These are phyloP conservation scores for Haliclona indistincta DNA, from an alignment of 37 sponge, comb jelly and placozoan genomes.

Conservation along the genomic window DNA sequence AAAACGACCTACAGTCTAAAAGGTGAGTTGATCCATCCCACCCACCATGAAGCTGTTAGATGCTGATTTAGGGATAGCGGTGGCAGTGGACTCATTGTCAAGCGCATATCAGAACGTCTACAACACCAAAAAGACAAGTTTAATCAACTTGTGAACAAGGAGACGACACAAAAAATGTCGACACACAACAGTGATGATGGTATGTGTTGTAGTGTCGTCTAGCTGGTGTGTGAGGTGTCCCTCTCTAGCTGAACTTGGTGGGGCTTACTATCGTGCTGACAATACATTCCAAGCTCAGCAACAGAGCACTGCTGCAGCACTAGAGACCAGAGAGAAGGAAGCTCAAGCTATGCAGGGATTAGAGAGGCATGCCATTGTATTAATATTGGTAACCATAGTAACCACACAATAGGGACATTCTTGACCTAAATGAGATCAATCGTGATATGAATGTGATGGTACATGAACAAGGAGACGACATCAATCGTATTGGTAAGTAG, in stretches of 20 bases:
- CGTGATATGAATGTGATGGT: constrained; percentile 41
- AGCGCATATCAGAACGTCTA: neutral
- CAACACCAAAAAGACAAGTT: constrained; percentile 2
- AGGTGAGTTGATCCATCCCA: no score
- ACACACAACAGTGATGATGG: no score
- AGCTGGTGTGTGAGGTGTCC: no score
- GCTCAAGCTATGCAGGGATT: constrained; percentile 12
- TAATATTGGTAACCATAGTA: no score
- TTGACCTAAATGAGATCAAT: constrained; percentile 51
- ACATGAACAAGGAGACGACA: constrained; percentile 46
- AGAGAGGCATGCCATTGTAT: constrained; percentile 20
- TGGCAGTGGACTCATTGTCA: neutral
- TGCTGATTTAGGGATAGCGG: neutral
- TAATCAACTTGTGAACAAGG: neutral
- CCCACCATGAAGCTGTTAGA: no score
- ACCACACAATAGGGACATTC: constrained; percentile 35
- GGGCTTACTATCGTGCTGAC: neutral
- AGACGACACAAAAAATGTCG: neutral
- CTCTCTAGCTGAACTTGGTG: neutral
- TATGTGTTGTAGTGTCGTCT: no score
- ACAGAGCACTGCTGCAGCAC: constrained; percentile 15
- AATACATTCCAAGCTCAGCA: neutral
- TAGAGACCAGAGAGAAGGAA: constrained; percentile 24
- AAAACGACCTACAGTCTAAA: no score
- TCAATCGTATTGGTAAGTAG: constrained; percentile 58